Percentiles rank a stretch among this genome's conserved stretches.
These are phyloP conservation scores for Caranx melampygus DNA, from an alignment of 2,113 vertebrate genomes.

Conservation along the genomic window DNA sequence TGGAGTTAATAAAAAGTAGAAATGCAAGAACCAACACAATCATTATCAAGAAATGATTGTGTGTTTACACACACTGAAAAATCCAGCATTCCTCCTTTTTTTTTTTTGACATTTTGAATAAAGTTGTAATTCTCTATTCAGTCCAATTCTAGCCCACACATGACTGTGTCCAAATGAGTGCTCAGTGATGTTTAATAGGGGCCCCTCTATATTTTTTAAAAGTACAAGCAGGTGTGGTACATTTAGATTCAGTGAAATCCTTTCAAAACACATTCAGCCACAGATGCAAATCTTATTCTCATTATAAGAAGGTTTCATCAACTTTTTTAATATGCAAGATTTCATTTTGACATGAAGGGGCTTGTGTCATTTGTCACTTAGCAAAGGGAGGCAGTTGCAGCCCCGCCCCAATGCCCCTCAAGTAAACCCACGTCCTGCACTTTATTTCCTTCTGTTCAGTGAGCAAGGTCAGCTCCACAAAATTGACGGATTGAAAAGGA, in stretches of 20 bases:
- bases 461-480: slow-evolving; percentile 58
- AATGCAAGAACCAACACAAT: not conserved
- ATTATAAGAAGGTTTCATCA: slow-evolving; percentile 23
- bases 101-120: not conserved
- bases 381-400: slow-evolving; percentile 25
- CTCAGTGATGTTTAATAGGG: not conserved
- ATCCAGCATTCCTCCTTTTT: not conserved
- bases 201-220: not conserved
- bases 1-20: not conserved
- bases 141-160: not conserved
- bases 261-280: not conserved
- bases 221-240: not conserved
- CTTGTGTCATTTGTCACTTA: slow-evolving; percentile 39
- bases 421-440: slow-evolving; percentile 25
- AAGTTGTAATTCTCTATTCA: not conserved
- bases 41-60: not conserved
- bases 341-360: slow-evolving; percentile 10
- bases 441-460: slow-evolving; percentile 36
- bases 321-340: slow-evolving; percentile 27
- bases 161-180: not conserved
- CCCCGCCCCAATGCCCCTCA: not conserved
- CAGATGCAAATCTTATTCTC: not conserved
- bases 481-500: slow-evolving; percentile 39
- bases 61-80: not conserved
- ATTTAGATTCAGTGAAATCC: slow-evolving; percentile 17